phyloP scores from a whole-genome alignment of 2,113 vertebrate genomes.

The Pycnonotus jocosus region DNA sequence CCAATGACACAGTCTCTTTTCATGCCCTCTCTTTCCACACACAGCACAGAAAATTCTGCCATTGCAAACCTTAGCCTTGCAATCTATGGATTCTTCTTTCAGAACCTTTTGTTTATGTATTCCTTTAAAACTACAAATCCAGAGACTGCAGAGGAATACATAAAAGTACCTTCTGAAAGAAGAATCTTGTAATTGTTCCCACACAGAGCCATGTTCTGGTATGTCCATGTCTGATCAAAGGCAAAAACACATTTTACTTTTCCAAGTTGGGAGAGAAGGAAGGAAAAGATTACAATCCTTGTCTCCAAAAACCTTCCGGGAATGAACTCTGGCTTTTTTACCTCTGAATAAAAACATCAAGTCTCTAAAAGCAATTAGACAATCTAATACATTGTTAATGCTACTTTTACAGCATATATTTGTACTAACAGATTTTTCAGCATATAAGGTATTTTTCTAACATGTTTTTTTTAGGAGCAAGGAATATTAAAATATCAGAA shows the following conservation, averaged over 20 bases:
- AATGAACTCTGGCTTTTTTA: neutral
- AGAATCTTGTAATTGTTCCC: neutral
- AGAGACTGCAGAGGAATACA: neutral
- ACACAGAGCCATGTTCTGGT: neutral
- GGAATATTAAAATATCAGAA: conserved; percentile 32
- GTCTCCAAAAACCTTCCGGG: neutral
- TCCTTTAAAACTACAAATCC: neutral
- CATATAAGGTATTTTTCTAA: neutral
- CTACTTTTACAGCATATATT: neutral
- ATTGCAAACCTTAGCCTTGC: neutral
- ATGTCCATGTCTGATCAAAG: neutral
- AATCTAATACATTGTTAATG: neutral
- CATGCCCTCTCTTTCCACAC: neutral
- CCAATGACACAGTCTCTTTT: neutral
- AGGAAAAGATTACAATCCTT: neutral
- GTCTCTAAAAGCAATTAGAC: neutral
- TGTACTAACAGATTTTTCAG: neutral
- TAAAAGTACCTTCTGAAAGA: neutral
- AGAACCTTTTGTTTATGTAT: neutral
- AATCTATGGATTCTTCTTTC: neutral
- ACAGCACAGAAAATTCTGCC: neutral
- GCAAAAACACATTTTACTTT: neutral
- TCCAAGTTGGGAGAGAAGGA: neutral
- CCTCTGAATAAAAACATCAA: neutral
- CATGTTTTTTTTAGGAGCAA: neutral